These are phyloP conservation scores for Drosophila novamexicana DNA, from an alignment of 1,140 invertebrate species.

Conservation along the genomic window DNA sequence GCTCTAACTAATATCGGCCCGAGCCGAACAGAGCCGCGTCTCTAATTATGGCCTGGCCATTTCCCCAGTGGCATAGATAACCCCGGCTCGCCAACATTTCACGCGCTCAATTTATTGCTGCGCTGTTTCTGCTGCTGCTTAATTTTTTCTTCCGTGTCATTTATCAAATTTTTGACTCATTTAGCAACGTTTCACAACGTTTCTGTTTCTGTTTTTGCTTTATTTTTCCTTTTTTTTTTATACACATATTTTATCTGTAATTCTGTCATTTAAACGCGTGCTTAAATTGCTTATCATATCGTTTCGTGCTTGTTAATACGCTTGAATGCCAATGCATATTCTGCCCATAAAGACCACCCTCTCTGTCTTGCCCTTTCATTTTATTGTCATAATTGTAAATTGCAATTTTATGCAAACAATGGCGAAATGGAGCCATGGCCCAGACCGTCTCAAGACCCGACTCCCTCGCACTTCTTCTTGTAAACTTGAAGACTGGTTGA, in stretches of 20 bases:
- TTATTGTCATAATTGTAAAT: conserved; percentile 83
- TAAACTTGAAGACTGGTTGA: conserved; percentile 49
- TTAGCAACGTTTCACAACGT: conserved; percentile 63
- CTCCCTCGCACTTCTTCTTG: neutral
- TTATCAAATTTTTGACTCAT: conserved; percentile 81
- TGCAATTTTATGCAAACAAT: conserved; percentile 84
- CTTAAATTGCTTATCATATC: conserved; percentile 45
- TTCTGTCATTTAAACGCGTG: conserved; percentile 49
- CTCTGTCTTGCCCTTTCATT: conserved; percentile 28
- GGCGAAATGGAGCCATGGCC: conserved; percentile 12
- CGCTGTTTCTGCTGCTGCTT: neutral
- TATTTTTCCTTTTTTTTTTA: neutral
- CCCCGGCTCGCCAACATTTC: conserved; percentile 21
- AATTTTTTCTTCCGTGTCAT: conserved; percentile 36
- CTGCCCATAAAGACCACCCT: neutral
- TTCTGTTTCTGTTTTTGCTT: neutral
- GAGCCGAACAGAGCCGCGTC: conserved; percentile 45
- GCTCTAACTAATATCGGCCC: conserved; percentile 40
- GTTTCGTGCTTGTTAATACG: conserved; percentile 26
- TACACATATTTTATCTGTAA: conserved; percentile 35
- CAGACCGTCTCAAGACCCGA: neutral
- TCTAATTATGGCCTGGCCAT: conserved; percentile 66
- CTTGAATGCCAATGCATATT: conserved; percentile 25
- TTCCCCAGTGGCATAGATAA: conserved; percentile 43
- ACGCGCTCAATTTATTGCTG: conserved; percentile 23